Evolutionary conservation across 2,797 vertebrate species (phyloP).

Genomic region (Enteromius paludinosus): DNA sequence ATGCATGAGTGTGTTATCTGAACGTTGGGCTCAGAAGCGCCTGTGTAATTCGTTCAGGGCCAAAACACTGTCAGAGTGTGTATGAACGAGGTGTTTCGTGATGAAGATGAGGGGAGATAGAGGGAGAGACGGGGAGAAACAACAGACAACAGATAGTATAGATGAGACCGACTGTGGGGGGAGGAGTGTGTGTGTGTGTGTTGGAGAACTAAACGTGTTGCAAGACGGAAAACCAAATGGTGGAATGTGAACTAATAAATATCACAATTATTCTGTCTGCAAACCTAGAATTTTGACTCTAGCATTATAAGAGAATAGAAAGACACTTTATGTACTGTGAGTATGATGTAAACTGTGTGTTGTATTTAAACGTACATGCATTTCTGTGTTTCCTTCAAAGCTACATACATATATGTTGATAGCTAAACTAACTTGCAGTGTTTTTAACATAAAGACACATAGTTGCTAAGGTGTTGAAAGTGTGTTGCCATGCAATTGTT

Average conservation of each 20-base stretch:
- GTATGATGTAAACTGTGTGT: neutral
- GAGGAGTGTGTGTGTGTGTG: slow-evolving; percentile 15
- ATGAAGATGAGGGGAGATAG: slow-evolving; percentile 71
- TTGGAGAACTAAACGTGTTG: slow-evolving; percentile 9
- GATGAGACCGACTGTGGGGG: slow-evolving; percentile 43
- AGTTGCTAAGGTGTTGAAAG: too few relatives aligned
- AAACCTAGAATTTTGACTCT: neutral
- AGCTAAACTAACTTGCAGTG: too few relatives aligned
- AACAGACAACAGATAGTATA: slow-evolving; percentile 56
- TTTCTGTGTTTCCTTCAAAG: neutral
- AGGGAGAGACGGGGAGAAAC: slow-evolving; percentile 61
- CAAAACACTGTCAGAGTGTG: slow-evolving; percentile 66
- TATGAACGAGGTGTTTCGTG: slow-evolving; percentile 79
- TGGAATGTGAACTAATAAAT: slow-evolving; percentile 29
- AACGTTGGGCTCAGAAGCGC: slow-evolving; percentile 22
- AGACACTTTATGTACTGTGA: neutral
- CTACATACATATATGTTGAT: neutral
- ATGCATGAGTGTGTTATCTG: slow-evolving; percentile 25
- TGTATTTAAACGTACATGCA: neutral
- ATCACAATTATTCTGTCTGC: neutral
- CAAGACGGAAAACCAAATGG: neutral
- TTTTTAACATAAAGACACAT: too few relatives aligned
- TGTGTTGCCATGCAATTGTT: too few relatives aligned
- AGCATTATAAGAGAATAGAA: neutral
- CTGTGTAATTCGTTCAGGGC: slow-evolving; percentile 51